Evolutionary conservation across 2,113 vertebrate species (phyloP), one percentile per base, ranked within the genome.

Genomic region (Pampusana beccarii): DNA sequence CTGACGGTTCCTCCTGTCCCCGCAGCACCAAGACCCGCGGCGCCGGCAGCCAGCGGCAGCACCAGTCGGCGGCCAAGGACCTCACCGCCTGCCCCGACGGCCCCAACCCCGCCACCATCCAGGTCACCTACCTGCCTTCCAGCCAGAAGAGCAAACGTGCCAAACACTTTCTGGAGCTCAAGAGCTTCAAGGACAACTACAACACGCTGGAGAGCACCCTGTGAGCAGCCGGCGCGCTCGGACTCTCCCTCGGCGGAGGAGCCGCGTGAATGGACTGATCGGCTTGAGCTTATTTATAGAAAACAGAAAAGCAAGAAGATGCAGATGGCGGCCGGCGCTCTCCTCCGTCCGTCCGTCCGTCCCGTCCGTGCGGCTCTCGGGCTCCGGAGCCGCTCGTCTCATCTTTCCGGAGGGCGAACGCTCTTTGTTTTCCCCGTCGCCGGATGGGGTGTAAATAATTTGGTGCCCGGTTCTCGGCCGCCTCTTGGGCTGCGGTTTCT

Each of bases 141-240:
- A 98, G 96, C 95, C 99, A 99, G 98, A 98, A 98, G 97, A 99
- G 98, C 98, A 99, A 99, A 97, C 98, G 98, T 84, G 98, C 99
- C 97, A 99, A 99, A 88, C 98, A 99, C 97, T 99, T 99, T 92
- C 97, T 99, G 65, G 99, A 99, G 97, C 97, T 99, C 86, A 99
- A 99, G 97, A 99, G 98, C 97, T 99, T 99, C 92, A 99, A 99
- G 97, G 99, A 99, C 97, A 99, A 99, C 97, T 99, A 99, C 97
- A 99, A 99, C 96, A 99, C 99, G 0, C 93, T 99, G 97, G 99
- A 99, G 95, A 99, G 99, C 86, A 99, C 99, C 10, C 97, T 98
- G 97, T 99, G 97, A 99, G 42, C 53, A 1, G 3, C 18, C 64
- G 26, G 16, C 6, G 42, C 42, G 42, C 44, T 44, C 44, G 44